Base-by-base conservation (phyloP, 1,140 invertebrate species). In the Brachionus rubens region DNA sequence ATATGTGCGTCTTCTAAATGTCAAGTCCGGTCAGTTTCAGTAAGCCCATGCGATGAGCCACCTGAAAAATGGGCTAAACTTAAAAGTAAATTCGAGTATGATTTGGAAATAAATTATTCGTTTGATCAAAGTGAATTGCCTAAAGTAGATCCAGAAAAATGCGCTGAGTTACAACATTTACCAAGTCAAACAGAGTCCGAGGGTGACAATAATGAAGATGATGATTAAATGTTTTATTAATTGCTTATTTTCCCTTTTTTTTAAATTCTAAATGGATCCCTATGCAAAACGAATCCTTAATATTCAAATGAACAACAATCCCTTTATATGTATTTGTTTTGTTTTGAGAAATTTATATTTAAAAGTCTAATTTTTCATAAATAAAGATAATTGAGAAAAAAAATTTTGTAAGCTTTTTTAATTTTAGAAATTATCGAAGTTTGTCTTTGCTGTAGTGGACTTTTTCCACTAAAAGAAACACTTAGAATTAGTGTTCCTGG, bases 61-160 rank as follows among this genome's bases (percentile, higher is more conserved):
- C 96, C 96, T 4, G 96, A 99, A 86, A 99, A 98, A 86, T 99
- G 96, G 86, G 95, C 98, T 5, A 88, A 93, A 78, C 96, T 98
- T 84, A 88, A 98, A 75, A 93, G 95, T n/a, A 89, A 94, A 78
- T 94, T 96, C 85, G 92, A 97, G 82, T 98, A 97, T 86, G 91
- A 87, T 85, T 81, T 86, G 3, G 80, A 82, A 54, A 84, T 85
- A 30, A 54, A 72, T 54, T 72, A 52, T 48, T 26, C 46, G 10
- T 72, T 72, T 54, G 68, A 72, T 40, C 46, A 72, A n/a, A 14
- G 10, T 3, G 50, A 54, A 48, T 12, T 72, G 26, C 43, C 68
- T 5, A 72, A 50, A 5, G 46, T 72, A n/a, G 46, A 72, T 40
- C 10, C 21, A 26, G 43, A 72, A 48, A 50, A 48, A 12, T 48